These are phyloP conservation scores for Nerophis ophidion DNA, from an alignment of 2,113 vertebrate genomes.

Conservation along the genomic window DNA sequence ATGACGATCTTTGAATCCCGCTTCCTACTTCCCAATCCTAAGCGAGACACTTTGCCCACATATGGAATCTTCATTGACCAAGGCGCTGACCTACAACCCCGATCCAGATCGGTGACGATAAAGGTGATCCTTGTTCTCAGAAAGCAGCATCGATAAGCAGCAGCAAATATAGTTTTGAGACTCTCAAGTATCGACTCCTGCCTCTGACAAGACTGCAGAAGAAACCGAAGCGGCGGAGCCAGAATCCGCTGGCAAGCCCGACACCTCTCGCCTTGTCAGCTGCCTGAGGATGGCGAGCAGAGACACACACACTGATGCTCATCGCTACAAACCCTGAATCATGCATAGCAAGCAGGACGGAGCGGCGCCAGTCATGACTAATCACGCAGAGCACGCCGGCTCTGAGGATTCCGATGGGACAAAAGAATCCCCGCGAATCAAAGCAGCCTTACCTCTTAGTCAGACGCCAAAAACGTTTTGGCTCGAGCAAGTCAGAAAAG, in stretches of 20 bases:
- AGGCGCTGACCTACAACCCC: too few species aligned
- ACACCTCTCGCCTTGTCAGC: slow-evolving; percentile 31
- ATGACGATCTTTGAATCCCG: too few species aligned
- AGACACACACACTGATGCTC: slow-evolving; percentile 19
- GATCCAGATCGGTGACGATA: too few species aligned
- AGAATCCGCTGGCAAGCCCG: not conserved
- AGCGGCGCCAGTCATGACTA: slow-evolving; percentile 29
- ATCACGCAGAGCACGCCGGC: slow-evolving; percentile 7
- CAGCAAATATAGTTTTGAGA: too few species aligned
- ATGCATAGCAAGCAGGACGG: slow-evolving; percentile 46
- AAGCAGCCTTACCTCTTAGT: slow-evolving; percentile 51
- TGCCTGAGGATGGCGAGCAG: slow-evolving; percentile 27
- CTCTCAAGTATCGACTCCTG: too few species aligned
- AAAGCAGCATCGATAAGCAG: too few species aligned
- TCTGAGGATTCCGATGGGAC: too few species aligned
- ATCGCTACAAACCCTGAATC: slow-evolving; percentile 17
- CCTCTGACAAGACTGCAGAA: not conserved
- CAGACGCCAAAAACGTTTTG: slow-evolving; percentile 37
- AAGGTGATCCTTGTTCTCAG: too few species aligned
- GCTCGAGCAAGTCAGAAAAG: slow-evolving; percentile 38
- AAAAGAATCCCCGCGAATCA: not conserved
- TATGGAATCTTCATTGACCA: too few species aligned
- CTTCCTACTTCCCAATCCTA: too few species aligned
- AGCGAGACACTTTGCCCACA: too few species aligned
- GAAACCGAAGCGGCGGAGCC: not conserved